Evolutionary conservation across 2,113 vertebrate genomes (phyloP).

Genomic region (Mustela nigripes): DNA sequence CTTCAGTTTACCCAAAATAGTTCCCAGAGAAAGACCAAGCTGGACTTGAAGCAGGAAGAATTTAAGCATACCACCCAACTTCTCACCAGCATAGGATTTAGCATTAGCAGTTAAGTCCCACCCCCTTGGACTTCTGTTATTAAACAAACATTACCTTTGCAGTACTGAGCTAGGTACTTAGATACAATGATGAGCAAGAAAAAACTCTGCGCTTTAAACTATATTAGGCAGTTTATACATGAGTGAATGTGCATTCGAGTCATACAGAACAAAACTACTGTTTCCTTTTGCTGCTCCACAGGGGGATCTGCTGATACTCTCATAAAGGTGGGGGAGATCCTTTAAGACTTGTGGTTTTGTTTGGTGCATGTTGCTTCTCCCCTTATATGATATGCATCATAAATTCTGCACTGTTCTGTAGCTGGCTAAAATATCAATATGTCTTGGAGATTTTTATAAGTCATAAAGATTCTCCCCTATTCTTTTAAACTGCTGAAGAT

Average conservation of each 20-base stretch:
- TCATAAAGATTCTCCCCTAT: conserved; percentile 13
- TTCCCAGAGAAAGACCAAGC: background rate
- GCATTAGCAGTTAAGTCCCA: background rate
- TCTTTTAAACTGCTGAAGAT: conserved; percentile 20
- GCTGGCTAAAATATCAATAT: background rate
- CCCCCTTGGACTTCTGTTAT: background rate
- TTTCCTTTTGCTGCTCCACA: background rate
- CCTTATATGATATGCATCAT: background rate
- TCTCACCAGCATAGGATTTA: background rate
- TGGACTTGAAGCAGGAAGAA: background rate
- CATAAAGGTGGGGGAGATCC: background rate
- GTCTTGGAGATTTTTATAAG: background rate
- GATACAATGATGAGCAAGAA: background rate
- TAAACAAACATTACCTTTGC: conserved; percentile 9
- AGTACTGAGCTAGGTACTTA: background rate
- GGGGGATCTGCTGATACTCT: background rate
- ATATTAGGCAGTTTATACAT: background rate
- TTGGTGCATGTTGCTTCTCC: background rate
- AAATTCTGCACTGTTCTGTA: background rate
- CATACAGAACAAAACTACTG: background rate
- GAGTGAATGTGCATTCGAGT: background rate
- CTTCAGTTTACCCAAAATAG: background rate
- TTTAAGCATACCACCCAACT: background rate
- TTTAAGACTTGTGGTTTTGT: background rate
- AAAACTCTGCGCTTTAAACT: conserved; percentile 5